Conservation (phyloP, 2,888 invertebrate genomes). For the Diarsia rubi region DNA sequence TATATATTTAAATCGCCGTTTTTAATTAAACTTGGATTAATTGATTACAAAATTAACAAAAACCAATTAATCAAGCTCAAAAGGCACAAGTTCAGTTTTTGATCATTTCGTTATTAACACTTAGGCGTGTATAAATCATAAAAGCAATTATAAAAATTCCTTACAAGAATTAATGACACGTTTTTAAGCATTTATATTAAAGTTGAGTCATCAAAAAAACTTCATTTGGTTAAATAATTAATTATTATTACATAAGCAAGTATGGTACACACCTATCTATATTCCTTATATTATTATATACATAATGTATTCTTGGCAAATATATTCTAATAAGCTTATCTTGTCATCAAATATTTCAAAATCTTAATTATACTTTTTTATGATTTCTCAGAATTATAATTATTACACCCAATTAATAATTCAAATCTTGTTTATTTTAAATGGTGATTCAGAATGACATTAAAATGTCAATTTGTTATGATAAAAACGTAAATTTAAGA, state of each 20-base stretch:
- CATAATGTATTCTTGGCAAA: slow-evolving; percentile 53
- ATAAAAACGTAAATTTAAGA: slow-evolving; percentile 51
- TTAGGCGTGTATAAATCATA: slow-evolving; percentile 20
- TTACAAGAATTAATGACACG: slow-evolving; percentile 22
- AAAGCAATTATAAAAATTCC: slow-evolving; percentile 42
- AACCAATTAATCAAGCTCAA: slow-evolving; percentile 30
- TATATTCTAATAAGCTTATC: slow-evolving; percentile 58
- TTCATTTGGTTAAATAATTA: slow-evolving; percentile 46
- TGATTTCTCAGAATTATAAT: slow-evolving; percentile 60
- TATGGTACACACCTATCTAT: slow-evolving; percentile 17
- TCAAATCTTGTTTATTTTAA: slow-evolving; percentile 60
- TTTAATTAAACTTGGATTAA: slow-evolving; percentile 31
- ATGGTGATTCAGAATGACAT: slow-evolving; percentile 62
- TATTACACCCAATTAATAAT: slow-evolving; percentile 66
- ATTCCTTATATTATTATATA: slow-evolving; percentile 5
- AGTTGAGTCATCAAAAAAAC: slow-evolving; percentile 50
- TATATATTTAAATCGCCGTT: slow-evolving; percentile 29
- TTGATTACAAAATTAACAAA: slow-evolving; percentile 26
- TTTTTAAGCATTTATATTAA: slow-evolving; percentile 32
- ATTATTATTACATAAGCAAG: slow-evolving; percentile 53
- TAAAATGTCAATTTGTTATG: slow-evolving; percentile 66
- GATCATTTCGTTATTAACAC: slow-evolving; percentile 7
- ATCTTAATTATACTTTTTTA: slow-evolving; percentile 58
- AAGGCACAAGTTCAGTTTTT: slow-evolving; percentile 9
- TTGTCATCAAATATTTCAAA: slow-evolving; percentile 62